phyloP scores from a whole-genome alignment of 2,113 vertebrate genomes.

The Mola mola region DNA sequence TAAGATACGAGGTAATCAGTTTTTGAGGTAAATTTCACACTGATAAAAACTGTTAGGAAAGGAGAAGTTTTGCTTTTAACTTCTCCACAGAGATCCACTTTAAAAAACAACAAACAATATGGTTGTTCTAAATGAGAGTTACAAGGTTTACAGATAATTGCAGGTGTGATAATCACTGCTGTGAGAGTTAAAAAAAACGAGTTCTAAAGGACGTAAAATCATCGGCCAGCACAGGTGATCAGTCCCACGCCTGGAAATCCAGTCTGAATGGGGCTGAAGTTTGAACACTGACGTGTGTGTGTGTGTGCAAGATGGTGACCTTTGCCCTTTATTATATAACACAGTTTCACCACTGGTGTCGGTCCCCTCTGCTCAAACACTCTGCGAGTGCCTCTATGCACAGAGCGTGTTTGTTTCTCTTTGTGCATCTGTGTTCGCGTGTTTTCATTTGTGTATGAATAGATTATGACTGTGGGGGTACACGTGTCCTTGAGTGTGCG shows the following conservation, averaged over 20 bases:
- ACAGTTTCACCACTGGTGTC: conserved; percentile 40
- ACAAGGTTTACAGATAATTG: too few species aligned
- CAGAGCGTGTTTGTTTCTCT: conserved; percentile 58
- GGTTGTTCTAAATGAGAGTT: too few species aligned
- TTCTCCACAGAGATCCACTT: too few species aligned
- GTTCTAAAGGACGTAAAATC: neutral
- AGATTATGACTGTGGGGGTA: conserved; percentile 61
- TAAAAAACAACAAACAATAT: too few species aligned
- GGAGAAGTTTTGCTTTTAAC: too few species aligned
- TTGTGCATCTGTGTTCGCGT: conserved; percentile 58
- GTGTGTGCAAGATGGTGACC: conserved; percentile 30
- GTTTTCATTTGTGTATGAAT: conserved; percentile 75
- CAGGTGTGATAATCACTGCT: too few species aligned
- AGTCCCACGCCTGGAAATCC: too few species aligned
- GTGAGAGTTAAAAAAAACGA: neutral
- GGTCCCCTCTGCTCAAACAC: conserved; percentile 37
- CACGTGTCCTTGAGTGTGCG: conserved; percentile 66
- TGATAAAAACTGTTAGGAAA: too few species aligned
- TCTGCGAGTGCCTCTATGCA: conserved; percentile 43
- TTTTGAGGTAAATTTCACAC: too few species aligned
- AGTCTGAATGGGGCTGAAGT: neutral
- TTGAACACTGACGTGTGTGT: neutral
- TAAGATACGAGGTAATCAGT: too few species aligned
- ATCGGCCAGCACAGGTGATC: neutral
- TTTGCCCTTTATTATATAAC: conserved; percentile 44